Conservation (phyloP, 2,888 invertebrate species). For the Apoda limacodes region DNA sequence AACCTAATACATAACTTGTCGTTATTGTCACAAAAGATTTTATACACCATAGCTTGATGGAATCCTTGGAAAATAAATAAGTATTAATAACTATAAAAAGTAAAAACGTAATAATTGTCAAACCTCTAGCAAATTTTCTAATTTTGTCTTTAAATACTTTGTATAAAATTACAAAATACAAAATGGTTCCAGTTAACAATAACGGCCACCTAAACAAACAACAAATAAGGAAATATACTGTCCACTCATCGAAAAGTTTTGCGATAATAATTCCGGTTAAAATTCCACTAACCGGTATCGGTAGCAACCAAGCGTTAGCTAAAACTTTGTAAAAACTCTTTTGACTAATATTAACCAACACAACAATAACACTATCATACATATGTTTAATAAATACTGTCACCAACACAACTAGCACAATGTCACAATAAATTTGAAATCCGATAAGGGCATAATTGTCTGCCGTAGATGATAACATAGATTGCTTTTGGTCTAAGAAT, state of each 20-base stretch:
- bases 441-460: constrained; percentile 24
- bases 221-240: constrained; percentile 40
- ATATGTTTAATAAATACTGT: constrained; percentile 56
- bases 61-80: constrained; percentile 46
- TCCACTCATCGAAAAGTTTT: constrained; percentile 26
- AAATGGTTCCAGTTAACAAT: constrained; percentile 39
- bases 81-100: constrained; percentile 48
- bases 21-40: constrained; percentile 30
- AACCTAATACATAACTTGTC: constrained; percentile 38
- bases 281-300: constrained; percentile 33
- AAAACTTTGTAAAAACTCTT: constrained; percentile 37
- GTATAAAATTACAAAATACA: constrained; percentile 40
- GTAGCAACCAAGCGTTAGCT: constrained; percentile 44
- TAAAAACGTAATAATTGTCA: constrained; percentile 48
- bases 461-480: constrained; percentile 15
- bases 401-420: constrained; percentile 47
- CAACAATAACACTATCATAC: constrained; percentile 52
- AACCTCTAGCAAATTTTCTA: constrained; percentile 44
- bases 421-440: constrained; percentile 45
- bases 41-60: constrained; percentile 42
- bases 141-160: constrained; percentile 43
- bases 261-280: constrained; percentile 28
- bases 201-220: constrained; percentile 48
- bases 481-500: constrained; percentile 28
- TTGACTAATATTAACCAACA: constrained; percentile 45